These are phyloP conservation scores for Hirtodrosophila trivittata DNA, from an alignment of 2,888 invertebrate species.

Conservation along the genomic window DNA sequence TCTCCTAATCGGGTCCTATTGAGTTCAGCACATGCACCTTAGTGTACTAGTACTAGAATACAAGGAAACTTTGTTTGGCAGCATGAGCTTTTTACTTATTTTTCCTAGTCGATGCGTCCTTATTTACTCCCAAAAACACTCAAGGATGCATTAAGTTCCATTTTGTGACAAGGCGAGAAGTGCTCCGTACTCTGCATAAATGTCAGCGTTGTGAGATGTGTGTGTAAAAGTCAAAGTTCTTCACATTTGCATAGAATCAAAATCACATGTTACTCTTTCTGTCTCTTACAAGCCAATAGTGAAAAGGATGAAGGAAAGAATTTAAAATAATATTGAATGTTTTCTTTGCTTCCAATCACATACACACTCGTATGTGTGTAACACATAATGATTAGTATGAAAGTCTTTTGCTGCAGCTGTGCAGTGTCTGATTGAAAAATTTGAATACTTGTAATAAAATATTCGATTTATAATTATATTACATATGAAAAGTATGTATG, in stretches of 20 bases:
- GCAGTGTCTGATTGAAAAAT: no score
- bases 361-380: not conserved
- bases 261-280: conserved; percentile 32
- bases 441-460: no score
- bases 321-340: conserved; percentile 41
- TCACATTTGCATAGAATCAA: conserved; percentile 50
- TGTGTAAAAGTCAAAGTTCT: conserved; percentile 50
- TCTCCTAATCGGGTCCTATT: no score
- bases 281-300: conserved; percentile 19
- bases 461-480: no score
- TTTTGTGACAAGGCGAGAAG: conserved; percentile 44
- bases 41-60: conserved; percentile 12
- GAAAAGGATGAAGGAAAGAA: conserved; percentile 5
- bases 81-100: conserved; percentile 24
- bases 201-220: conserved; percentile 27
- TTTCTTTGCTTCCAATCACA: conserved; percentile 13
- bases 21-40: conserved; percentile 20
- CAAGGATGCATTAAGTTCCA: conserved; percentile 57
- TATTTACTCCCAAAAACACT: conserved; percentile 47
- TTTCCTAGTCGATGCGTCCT: conserved; percentile 25
- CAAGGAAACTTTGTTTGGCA: conserved; percentile 19
- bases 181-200: conserved; percentile 41
- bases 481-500: no score
- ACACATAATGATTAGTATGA: no score
- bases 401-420: no score